A percentile compares a stretch with the other conserved stretches of the same genome.
Evolutionary conservation across 2,113 vertebrate genomes (phyloP).

Genomic region (Poicephalus gulielmi): DNA sequence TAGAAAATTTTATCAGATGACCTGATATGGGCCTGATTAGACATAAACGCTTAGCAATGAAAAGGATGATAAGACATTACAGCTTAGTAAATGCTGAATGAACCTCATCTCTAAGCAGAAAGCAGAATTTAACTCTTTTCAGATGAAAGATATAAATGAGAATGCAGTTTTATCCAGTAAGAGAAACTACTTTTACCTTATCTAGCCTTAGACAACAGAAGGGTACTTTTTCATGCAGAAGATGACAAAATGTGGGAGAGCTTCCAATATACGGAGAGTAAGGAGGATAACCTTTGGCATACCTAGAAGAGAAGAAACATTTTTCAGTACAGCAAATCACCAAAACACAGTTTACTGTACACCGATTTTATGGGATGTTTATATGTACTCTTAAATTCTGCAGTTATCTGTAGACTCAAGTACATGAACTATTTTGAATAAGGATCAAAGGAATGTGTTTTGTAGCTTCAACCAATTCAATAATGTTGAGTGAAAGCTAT

Average conservation of each 20-base stretch:
- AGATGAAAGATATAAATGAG: neutral
- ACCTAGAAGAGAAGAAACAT: slow-evolving; percentile 72
- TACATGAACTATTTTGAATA: neutral
- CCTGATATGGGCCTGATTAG: neutral
- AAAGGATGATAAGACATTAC: neutral
- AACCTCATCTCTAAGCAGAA: neutral
- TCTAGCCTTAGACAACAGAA: slow-evolving; percentile 95
- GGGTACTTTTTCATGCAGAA: slow-evolving; percentile 92
- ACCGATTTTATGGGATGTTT: neutral
- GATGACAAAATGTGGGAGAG: slow-evolving; percentile 95
- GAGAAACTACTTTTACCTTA: slow-evolving; percentile 76
- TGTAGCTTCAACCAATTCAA: neutral
- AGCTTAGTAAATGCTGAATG: neutral
- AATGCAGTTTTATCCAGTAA: neutral
- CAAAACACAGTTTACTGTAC: neutral
- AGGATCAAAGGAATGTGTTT: neutral
- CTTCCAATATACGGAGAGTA: slow-evolving; percentile 98
- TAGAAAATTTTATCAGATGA: neutral
- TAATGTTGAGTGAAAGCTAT: neutral
- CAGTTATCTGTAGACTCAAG: neutral
- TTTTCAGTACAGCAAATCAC: neutral
- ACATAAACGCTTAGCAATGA: neutral
- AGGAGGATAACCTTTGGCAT: slow-evolving; percentile 95
- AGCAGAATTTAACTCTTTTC: neutral
- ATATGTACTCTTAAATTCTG: neutral